Percentiles rank a stretch among this genome's conserved stretches.
phyloP scores from a whole-genome alignment of 2,888 invertebrate species.

The Diarsia rubi region DNA sequence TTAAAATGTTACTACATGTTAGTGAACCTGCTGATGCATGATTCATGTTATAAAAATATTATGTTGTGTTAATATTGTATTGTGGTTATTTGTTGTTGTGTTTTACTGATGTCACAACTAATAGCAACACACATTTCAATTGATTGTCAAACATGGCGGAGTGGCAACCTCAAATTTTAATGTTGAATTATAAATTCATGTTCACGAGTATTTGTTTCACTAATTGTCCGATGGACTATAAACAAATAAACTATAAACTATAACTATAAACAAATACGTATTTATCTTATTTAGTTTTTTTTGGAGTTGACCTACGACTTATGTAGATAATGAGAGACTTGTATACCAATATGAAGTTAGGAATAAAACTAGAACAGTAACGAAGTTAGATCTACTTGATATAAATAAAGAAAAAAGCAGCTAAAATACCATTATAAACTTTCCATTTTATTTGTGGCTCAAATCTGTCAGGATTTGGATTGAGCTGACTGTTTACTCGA shows the following conservation, averaged over 20 bases:
- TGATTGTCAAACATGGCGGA: background rate
- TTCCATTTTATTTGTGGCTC: conserved; percentile 29
- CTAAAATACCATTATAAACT: conserved; percentile 4
- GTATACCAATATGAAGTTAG: background rate
- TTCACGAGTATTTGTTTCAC: background rate
- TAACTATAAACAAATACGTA: background rate
- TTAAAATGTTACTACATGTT: background rate
- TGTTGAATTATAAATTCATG: background rate
- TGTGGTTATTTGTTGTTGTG: background rate
- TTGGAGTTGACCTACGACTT: conserved; percentile 33
- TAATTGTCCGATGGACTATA: background rate
- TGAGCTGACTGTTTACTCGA: conserved; percentile 6
- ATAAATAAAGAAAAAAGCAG: conserved; percentile 14
- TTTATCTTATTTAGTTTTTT: conserved; percentile 5
- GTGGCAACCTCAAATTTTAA: background rate
- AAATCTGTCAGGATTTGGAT: conserved; percentile 26
- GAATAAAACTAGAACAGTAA: background rate
- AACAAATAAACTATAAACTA: too few relatives aligned
- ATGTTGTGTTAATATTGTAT: background rate
- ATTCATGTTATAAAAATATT: background rate
- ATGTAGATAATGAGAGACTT: background rate
- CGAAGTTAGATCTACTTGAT: conserved; percentile 2
- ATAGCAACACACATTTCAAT: background rate
- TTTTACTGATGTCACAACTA: background rate
- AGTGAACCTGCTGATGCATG: background rate